Base-by-base conservation (phyloP, 2,797 vertebrate species). In the Crocodylus rhombifer region DNA sequence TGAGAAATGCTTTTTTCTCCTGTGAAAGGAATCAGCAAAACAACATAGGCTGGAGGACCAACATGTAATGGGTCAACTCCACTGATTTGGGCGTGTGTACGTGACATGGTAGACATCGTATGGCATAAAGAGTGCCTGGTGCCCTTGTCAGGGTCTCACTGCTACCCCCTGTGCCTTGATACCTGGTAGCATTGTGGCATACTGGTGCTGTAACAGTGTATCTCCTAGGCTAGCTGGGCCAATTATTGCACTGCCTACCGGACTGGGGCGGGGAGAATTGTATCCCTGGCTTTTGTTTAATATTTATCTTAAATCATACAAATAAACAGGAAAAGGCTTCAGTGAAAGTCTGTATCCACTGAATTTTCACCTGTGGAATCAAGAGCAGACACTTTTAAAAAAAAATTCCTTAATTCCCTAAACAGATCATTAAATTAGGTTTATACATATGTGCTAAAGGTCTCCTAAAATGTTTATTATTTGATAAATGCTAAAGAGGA, bases 71-170 rank as follows among this genome's bases (percentile, higher is more conserved):
- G 60, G 65, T 92, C 65, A 77, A n/a, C 5, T 26, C 36, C 25
- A 14, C 14, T 33, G 92, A 83, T 81, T 15, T n/a, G 78, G 64
- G 1, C 4, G 51, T 60, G 86, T 87, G 78, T 88, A 15, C 64
- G 69, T 91, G 20, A 73, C 0, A 1, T 55, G 42, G 67, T 36
- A 23, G 67, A 20, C 30, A 71, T 15, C 21, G 25, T 42, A 25
- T 7, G 13, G 13, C 30, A n/a, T 12, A 33, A 20, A 69, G 18
- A 33, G 65, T 69, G 33, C 33, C 14, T 13, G 84, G 82, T 0
- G 1, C 1, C 1, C 11, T 42, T 82, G 87, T 83, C 0, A 0
- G 56, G 30, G 18, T 2, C 0, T 23, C 14, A 56, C 80, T 0
- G 1, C 71, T 55, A 16, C n/a, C 71, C 42, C 26, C 17, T 28